Evolutionary conservation across 2,113 vertebrate genomes (phyloP).

Genomic region (Suncus etruscus): DNA sequence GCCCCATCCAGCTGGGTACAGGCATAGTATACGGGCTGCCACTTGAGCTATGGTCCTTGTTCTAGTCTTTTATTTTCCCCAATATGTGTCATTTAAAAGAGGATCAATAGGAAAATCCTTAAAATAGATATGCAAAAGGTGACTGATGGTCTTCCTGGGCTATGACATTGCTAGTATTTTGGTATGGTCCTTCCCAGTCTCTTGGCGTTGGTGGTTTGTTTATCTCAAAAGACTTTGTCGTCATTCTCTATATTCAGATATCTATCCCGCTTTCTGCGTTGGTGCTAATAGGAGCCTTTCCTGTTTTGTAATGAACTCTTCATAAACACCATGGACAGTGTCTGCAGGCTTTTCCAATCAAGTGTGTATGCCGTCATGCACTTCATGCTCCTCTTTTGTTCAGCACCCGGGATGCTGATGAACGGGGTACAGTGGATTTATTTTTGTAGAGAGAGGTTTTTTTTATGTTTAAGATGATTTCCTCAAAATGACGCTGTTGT

Average conservation of each 20-base stretch:
- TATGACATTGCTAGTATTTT: background rate
- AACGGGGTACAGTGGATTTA: background rate
- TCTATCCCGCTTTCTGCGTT: conserved; percentile 37
- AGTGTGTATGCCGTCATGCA: conserved; percentile 49
- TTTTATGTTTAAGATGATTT: conserved; percentile 62
- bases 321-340: conserved; percentile 36
- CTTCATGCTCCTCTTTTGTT: conserved; percentile 69
- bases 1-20: too few species aligned
- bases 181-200: conserved; percentile 2
- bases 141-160: background rate
- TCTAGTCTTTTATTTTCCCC: too few species aligned
- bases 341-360: conserved; percentile 64
- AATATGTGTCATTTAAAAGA: background rate
- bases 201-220: background rate
- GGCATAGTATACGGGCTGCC: too few species aligned
- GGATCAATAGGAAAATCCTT: conserved; percentile 3
- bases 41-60: too few species aligned
- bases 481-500: conserved; percentile 45
- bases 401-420: background rate
- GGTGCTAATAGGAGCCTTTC: conserved; percentile 64
- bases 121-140: conserved; percentile 28
- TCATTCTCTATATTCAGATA: conserved; percentile 59
- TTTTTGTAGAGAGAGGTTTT: conserved; percentile 19
- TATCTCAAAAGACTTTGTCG: conserved; percentile 36
- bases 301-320: conserved; percentile 73